phyloP scores from a whole-genome alignment of 2,113 vertebrate species.

The Oreotrochilus melanogaster region DNA sequence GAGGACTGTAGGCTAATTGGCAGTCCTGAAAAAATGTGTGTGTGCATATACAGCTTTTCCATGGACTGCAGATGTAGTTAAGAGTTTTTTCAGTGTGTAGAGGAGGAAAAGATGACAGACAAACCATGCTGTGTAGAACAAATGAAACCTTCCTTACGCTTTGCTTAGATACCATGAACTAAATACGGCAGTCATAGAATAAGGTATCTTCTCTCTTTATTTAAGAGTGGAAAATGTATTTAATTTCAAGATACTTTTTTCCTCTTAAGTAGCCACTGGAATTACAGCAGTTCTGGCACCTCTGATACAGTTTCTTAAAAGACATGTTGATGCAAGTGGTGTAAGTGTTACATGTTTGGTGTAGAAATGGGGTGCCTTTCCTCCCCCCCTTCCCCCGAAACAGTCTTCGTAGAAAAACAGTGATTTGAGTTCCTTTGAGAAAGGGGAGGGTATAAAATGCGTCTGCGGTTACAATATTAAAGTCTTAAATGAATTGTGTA shows the following conservation, averaged over 20 bases:
- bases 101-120: background rate
- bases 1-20: background rate
- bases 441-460: background rate
- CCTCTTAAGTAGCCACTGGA: background rate
- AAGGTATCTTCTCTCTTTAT: background rate
- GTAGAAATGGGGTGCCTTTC: background rate
- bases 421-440: background rate
- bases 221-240: background rate
- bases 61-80: background rate
- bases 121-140: background rate
- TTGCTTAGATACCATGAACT: background rate
- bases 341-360: background rate
- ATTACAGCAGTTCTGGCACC: background rate
- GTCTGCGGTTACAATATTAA: background rate
- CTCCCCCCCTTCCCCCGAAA: background rate
- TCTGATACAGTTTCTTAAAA: background rate
- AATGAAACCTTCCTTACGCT: background rate
- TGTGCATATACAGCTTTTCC: background rate
- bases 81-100: background rate
- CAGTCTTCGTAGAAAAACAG: background rate
- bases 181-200: background rate
- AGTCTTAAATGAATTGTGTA: background rate
- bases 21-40: background rate
- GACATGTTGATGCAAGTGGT: slow-evolving; percentile 11
- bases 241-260: background rate